A percentile compares a stretch with the other conserved stretches of the same genome.
phyloP scores from a whole-genome alignment of 1,140 invertebrate genomes.

The Triops longicaudatus region DNA sequence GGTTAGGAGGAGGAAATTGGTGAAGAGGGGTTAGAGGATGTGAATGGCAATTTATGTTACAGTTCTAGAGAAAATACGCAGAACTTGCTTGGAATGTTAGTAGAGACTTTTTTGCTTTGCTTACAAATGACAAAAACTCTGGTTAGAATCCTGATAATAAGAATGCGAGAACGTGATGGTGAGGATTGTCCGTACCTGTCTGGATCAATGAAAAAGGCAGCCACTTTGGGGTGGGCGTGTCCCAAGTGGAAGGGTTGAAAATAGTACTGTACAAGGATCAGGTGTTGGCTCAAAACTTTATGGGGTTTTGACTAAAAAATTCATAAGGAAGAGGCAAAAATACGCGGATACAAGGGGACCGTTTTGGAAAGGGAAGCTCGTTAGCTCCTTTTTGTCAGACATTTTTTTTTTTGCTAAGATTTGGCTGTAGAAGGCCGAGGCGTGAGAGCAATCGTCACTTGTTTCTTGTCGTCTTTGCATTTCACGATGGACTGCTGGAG shows the following conservation, averaged over 20 bases:
- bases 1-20: not conserved
- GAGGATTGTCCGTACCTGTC: not conserved
- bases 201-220: not conserved
- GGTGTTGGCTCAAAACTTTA: not conserved
- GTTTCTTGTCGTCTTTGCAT: slow-evolving; percentile 12
- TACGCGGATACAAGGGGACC: not conserved
- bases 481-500: not conserved
- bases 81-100: not conserved
- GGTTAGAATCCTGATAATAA: not conserved
- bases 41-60: not conserved
- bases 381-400: not conserved
- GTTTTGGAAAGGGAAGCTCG: not conserved
- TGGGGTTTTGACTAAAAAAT: not conserved
- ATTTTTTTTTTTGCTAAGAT: not conserved
- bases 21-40: not conserved
- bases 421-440: not conserved
- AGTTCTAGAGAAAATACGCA: no score
- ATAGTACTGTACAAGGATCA: not conserved
- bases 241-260: not conserved
- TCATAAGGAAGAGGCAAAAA: not conserved
- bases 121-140: not conserved
- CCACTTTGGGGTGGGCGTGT: not conserved
- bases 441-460: slow-evolving; percentile 6
- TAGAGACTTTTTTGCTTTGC: not conserved
- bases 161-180: not conserved